phyloP scores from a whole-genome alignment of 2,888 invertebrate genomes.

The Ophion ventricosus region DNA sequence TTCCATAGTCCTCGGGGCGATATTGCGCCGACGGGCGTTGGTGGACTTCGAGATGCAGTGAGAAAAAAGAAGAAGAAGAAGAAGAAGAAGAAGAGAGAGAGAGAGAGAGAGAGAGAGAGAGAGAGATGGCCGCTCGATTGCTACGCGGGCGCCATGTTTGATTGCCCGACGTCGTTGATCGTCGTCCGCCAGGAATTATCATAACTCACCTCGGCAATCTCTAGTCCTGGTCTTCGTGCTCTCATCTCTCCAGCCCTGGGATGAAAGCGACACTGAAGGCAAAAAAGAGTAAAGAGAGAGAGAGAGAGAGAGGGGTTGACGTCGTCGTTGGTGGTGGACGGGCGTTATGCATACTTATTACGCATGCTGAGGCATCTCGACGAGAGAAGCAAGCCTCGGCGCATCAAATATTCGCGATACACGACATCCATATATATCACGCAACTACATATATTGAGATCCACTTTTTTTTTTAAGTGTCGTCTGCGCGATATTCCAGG shows the following conservation, averaged over 20 bases:
- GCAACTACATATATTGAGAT: conserved; percentile 41
- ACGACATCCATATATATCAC: conserved; percentile 16
- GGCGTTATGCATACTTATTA: conserved; percentile 64
- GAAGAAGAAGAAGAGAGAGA: conserved; percentile 19
- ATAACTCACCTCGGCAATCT: conserved; percentile 75
- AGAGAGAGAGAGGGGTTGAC: no score
- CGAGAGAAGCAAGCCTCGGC: conserved; percentile 57
- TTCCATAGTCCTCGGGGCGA: conserved; percentile 63
- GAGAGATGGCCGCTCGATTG: conserved; percentile 74
- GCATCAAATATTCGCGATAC: conserved; percentile 64
- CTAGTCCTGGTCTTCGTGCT: conserved; percentile 50
- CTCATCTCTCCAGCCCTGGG: conserved; percentile 36
- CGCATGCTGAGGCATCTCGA: conserved; percentile 59
- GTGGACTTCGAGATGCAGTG: conserved; percentile 74
- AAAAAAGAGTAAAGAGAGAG: conserved; percentile 52
- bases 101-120: conserved; percentile 37
- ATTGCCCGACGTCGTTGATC: conserved; percentile 81
- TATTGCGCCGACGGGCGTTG: conserved; percentile 74
- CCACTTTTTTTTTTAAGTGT: conserved; percentile 3
- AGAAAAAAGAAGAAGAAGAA: no score
- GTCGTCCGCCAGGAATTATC: conserved; percentile 80
- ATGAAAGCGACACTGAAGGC: conserved; percentile 64
- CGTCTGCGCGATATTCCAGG: no score
- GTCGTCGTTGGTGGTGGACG: conserved; percentile 47
- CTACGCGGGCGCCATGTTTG: conserved; percentile 80